Conservation (phyloP, 23 tunicate genomes). For the Ascidia mentula region DNA sequence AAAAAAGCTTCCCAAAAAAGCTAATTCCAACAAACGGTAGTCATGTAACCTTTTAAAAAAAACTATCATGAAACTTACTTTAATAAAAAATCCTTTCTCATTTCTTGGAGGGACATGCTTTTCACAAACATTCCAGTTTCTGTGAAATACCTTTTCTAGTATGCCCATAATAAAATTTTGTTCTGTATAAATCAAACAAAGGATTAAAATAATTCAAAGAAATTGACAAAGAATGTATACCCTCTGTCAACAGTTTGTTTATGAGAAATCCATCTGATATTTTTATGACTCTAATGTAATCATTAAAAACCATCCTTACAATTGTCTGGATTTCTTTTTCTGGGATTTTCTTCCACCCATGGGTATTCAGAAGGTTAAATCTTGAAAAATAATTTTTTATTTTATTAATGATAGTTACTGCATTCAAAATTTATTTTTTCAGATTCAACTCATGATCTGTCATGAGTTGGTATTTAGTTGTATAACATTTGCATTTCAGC, state of each 20-base stretch:
- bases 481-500: too few relatives aligned
- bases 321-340: not conserved
- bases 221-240: not conserved
- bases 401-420: too few relatives aligned
- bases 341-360: not conserved
- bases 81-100: not conserved
- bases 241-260: not conserved
- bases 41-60: too few relatives aligned
- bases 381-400: too few relatives aligned
- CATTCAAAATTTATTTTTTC: too few relatives aligned
- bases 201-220: not conserved
- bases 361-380: not conserved
- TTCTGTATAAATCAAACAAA: not conserved
- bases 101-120: not conserved
- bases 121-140: not conserved
- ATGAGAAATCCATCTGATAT: not conserved
- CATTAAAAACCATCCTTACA: not conserved
- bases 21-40: too few relatives aligned
- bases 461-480: too few relatives aligned
- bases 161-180: not conserved
- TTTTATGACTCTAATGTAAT: not conserved
- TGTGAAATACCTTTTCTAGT: not conserved
- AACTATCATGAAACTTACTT: not conserved
- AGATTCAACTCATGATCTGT: too few relatives aligned
- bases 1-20: too few relatives aligned